Evolutionary conservation across 2,797 vertebrate genomes (phyloP).

Genomic region (Adrianichthys oophorus): DNA sequence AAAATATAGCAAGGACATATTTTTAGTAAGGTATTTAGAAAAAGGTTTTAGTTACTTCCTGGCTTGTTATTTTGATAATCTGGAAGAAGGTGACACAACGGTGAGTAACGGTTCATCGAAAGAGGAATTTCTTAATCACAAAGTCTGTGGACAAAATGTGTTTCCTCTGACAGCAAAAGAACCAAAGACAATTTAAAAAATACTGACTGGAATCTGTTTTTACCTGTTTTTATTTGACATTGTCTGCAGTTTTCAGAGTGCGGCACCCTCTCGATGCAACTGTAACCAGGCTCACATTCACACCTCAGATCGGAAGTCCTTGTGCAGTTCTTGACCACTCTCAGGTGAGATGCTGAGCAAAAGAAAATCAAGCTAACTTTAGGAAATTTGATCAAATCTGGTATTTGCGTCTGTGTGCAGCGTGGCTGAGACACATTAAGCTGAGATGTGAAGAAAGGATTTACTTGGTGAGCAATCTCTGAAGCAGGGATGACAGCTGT

Average conservation of each 20-base stretch:
- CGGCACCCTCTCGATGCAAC: fast-evolving
- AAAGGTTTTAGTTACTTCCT: neutral
- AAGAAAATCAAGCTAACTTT: neutral
- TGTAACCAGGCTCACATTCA: constrained; percentile 42
- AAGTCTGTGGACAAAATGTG: no score
- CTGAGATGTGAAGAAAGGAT: constrained; percentile 4
- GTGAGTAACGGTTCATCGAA: neutral
- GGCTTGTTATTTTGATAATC: neutral
- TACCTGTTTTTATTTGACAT: constrained; percentile 42
- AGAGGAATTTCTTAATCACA: no score
- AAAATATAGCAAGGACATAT: no score
- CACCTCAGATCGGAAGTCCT: constrained; percentile 39
- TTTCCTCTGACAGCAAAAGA: no score
- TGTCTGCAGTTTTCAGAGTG: constrained; percentile 20
- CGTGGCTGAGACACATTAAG: neutral
- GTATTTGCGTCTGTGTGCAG: neutral
- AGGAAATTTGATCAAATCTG: no score
- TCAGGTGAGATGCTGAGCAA: constrained; percentile 43
- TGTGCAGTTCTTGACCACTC: constrained; percentile 47
- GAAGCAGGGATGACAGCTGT: constrained; percentile 39
- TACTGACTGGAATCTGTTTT: constrained; percentile 13
- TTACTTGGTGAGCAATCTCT: constrained; percentile 59
- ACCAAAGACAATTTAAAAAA: no score
- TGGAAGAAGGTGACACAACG: neutral
- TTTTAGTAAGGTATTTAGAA: no score